These are phyloP conservation scores for Epiblema foenella DNA, from an alignment of 2,888 invertebrate species.

Conservation along the genomic window DNA sequence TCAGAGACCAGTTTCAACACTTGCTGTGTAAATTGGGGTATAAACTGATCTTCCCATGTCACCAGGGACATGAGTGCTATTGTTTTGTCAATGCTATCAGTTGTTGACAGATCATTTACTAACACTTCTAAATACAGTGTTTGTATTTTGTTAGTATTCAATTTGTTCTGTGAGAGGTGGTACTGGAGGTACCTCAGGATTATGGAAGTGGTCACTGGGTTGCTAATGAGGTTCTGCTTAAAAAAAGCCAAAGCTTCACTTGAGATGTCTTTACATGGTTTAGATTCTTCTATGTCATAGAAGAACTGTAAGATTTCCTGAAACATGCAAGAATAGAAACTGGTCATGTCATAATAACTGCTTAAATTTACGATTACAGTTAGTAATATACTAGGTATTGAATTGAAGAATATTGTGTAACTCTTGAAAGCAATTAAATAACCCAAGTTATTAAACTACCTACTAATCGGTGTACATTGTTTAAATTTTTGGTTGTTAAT, in stretches of 20 bases:
- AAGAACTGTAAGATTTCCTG: constrained; percentile 74
- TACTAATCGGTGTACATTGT: no score
- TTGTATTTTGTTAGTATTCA: constrained; percentile 64
- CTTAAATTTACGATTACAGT: no score
- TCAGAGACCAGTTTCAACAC: constrained; percentile 68
- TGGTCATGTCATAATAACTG: no score
- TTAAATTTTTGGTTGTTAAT: no score
- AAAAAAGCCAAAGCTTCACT: constrained; percentile 70
- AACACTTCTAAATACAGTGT: constrained; percentile 67
- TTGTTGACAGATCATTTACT: constrained; percentile 66
- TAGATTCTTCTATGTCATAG: constrained; percentile 66
- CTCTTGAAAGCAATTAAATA: no score
- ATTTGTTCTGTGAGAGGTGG: constrained; percentile 56
- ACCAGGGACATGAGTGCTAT: constrained; percentile 70
- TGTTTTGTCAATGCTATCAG: constrained; percentile 66
- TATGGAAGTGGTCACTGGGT: constrained; percentile 73
- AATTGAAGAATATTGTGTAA: no score
- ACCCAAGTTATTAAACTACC: no score
- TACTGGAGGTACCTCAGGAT: constrained; percentile 66
- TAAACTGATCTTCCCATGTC: constrained; percentile 66
- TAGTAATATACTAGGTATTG: no score
- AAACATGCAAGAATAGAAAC: constrained; percentile 42
- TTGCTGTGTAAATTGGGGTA: constrained; percentile 63
- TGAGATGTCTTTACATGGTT: constrained; percentile 63
- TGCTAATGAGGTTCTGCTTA: constrained; percentile 71